Base-by-base conservation (phyloP, 2,888 invertebrate species). In the Plagodis pulveraria region DNA sequence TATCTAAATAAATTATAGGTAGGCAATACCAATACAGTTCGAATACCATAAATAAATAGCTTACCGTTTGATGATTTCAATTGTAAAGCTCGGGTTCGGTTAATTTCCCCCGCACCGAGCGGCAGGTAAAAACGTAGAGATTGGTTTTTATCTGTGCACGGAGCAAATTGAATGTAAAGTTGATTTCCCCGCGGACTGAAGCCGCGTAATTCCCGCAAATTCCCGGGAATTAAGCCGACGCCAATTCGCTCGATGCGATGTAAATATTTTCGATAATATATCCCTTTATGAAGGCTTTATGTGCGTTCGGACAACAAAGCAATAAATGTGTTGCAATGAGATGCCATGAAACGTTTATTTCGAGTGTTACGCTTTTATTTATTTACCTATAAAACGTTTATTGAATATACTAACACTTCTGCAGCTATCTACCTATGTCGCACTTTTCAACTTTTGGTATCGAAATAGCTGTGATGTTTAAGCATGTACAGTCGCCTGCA, bases 161-260 rank as follows among this genome's bases (percentile, higher is more conserved):
- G 52, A 77, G 69, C 78, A 90, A 91, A 91, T 91, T 91, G 90
- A 87, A 91, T 91, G 89, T 87, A 89, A 91, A 91, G 91, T 89
- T 86, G 91, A 91, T 91, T 91, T 91, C 91, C 91, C 91, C 77
- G 72, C 84, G 90, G 90, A 81, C 83, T 74, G 69, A 67, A 69
- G 73, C 82, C 83, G 83, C 86, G 82, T 88, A 87, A 88, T 88
- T 86, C 86, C 85, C 86, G 77, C 86, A 50, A 56, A 56, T 56
- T 56, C 86, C 85, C 87, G 77, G 86, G 60, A 56, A 61, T 61
- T 56, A 90, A 88, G 84, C 86, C 81, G 83, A 81, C 85, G 80
- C 84, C 89, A 84, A 89, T 89, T 87, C 86, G 83, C 81, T 88
- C 82, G 87, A 80, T 83, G 79, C 86, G 77, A 86, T 86, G 85